Base-by-base conservation (phyloP, 35 echinoderm and acorn worm genomes). In the Lytechinus variegatus region DNA sequence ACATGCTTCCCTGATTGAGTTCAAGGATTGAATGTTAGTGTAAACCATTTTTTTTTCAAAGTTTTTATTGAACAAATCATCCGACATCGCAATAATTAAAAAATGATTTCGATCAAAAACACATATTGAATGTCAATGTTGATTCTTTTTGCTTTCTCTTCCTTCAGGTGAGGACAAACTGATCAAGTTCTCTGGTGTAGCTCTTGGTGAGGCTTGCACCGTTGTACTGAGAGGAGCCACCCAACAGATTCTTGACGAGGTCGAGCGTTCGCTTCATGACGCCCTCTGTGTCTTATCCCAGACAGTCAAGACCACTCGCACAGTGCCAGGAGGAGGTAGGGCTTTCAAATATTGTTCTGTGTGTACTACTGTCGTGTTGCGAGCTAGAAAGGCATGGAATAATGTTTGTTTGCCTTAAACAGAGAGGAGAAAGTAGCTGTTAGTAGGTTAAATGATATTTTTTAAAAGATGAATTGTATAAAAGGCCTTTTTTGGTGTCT, bases 281-380 rank as follows among this genome's bases (percentile, higher is more conserved):
- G 98, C 98, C 55, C 95, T 99, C 51, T 99, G 98, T 96, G 98
- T 99, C 16, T 95, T 99, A 8, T 96, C 98, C 27, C 98, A 98
- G 95, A 98, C 98, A 33, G 97, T 98, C 10, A 98, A 96, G 87
- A 96, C 97, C n/a, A 98, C 91, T 9, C 97, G 95, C 52, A 98
- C 96, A 44, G 98, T 98, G 8, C 94, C 95, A 54, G 98, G 98
- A 27, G 98, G 98, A 96, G 98, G 98, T 99, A 95, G 28, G 33
- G 92, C 52, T 53, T 71, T 71, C 10, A 71, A 44, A 44, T 44
- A 44, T 44, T 44, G 33, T 44, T 44, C 33, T 44, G 61, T 19
- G 3, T 71, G 61, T 71, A 19, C 55, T 56, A 4, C 4, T 1
- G 8, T 56, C 11, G 5, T 9, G 55, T 56, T n/a, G n/a, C n/a